Conservation (phyloP, 2,797 vertebrate genomes). For the Muraenolepis orangiensis region DNA sequence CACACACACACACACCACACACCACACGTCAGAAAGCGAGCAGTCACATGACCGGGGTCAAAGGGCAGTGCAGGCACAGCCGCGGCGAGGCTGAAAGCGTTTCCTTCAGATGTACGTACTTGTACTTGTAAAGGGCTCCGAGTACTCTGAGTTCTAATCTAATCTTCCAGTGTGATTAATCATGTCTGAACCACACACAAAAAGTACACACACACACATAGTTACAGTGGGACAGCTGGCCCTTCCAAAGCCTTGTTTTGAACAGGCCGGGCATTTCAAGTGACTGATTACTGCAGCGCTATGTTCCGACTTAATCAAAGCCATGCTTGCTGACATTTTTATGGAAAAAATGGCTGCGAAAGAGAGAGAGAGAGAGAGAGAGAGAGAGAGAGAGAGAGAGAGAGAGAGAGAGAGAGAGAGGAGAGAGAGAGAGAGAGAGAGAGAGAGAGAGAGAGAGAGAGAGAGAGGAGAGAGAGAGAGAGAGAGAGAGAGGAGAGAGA, state of each 20-base stretch:
- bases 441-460: too few species aligned
- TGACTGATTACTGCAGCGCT: constrained; percentile 32
- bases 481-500: too few species aligned
- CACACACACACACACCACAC: too few species aligned
- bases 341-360: constrained; percentile 31
- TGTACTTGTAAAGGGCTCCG: neutral
- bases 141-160: constrained; percentile 39
- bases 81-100: constrained; percentile 29
- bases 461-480: too few species aligned
- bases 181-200: constrained; percentile 29
- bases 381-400: too few species aligned
- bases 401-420: too few species aligned
- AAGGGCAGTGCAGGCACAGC: constrained; percentile 26
- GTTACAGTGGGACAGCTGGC: constrained; percentile 27
- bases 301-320: constrained; percentile 40
- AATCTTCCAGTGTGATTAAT: constrained; percentile 45
- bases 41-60: constrained; percentile 19
- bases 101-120: constrained; percentile 30
- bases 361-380: too few species aligned
- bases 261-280: constrained; percentile 19
- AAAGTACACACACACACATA: too few species aligned
- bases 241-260: constrained; percentile 15
- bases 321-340: constrained; percentile 35
- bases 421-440: too few species aligned
- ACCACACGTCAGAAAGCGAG: neutral